Percentiles rank a stretch among this genome's conserved stretches.
These are phyloP conservation scores for Drosophila prolongata DNA, from an alignment of 2,888 invertebrate genomes.

Conservation along the genomic window DNA sequence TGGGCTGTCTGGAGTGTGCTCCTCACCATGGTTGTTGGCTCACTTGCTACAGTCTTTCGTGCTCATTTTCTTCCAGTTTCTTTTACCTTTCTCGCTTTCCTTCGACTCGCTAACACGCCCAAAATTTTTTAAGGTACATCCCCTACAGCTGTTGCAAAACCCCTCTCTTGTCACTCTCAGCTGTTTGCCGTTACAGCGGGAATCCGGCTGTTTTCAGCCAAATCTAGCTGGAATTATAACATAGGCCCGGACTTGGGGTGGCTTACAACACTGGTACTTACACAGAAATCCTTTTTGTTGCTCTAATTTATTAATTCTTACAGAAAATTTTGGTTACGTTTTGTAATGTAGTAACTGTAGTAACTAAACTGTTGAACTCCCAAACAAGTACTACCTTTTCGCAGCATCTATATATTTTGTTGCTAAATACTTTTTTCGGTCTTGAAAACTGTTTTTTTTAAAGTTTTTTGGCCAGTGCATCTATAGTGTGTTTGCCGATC, in stretches of 20 bases:
- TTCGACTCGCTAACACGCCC: slow-evolving; percentile 64
- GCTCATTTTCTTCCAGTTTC: slow-evolving; percentile 13
- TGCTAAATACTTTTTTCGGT: too few species aligned
- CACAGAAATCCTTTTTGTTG: too few species aligned
- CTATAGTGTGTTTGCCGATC: too few species aligned
- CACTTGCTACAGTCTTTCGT: slow-evolving; percentile 39
- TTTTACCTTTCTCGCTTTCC: slow-evolving; percentile 17
- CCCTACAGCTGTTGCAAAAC: slow-evolving; percentile 61
- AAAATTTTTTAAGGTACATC: slow-evolving; percentile 44
- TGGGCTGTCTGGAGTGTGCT: slow-evolving; percentile 8
- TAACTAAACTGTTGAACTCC: too few species aligned
- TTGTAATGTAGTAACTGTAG: too few species aligned
- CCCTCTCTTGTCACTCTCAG: slow-evolving; percentile 24
- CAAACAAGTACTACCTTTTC: too few species aligned
- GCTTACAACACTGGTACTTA: slow-evolving; percentile 1
- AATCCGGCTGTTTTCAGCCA: slow-evolving; percentile 2
- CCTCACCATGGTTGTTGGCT: slow-evolving; percentile 43
- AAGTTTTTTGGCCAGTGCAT: too few species aligned
- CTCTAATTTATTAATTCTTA: too few species aligned
- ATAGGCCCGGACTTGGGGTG: neutral
- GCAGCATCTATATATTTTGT: too few species aligned
- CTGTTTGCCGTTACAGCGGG: slow-evolving; percentile 14
- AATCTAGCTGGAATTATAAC: slow-evolving; percentile 3
- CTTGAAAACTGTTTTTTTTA: too few species aligned
- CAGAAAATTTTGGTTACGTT: neutral